Conservation (phyloP, 2,888 invertebrate species). For the Cantharis lateralis region DNA sequence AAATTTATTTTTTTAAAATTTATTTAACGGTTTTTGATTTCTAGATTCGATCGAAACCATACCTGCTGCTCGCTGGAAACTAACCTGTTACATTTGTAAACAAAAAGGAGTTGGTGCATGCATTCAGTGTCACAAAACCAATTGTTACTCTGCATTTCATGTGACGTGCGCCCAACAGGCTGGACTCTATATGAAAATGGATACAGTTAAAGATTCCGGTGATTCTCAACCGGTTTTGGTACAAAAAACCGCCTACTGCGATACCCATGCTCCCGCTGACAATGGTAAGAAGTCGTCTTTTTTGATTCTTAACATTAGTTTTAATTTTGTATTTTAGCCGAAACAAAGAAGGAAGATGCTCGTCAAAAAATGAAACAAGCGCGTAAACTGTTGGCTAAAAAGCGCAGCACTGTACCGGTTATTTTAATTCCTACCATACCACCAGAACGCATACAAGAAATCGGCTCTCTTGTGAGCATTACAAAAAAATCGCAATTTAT, state of each 20-base stretch:
- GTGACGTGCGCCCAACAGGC: constrained; percentile 99
- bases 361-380: constrained; percentile 87
- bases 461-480: constrained; percentile 75
- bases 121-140: constrained; percentile 96
- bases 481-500: constrained; percentile 83
- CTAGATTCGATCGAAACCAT: constrained; percentile 93
- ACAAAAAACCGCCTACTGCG: constrained; percentile 95
- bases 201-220: constrained; percentile 73
- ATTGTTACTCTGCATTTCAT: constrained; percentile 97
- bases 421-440: constrained; percentile 94
- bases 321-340: background rate
- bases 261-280: constrained; percentile 84
- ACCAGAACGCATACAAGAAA: constrained; percentile 84
- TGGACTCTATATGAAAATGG: constrained; percentile 94
- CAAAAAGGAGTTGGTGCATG: constrained; percentile 92
- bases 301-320: too few species aligned
- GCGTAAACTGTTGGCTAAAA: constrained; percentile 83
- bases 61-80: constrained; percentile 92
- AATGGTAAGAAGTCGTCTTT: constrained; percentile 42
- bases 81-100: constrained; percentile 97
- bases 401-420: constrained; percentile 82
- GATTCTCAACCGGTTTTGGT: constrained; percentile 76
- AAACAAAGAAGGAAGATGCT: constrained; percentile 64
- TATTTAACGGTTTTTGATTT: constrained; percentile 4
- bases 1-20: background rate